A percentile compares a stretch with the other conserved stretches of the same genome.
Evolutionary conservation across 2,113 vertebrate species (phyloP).

Genomic region (Aix galericulata): DNA sequence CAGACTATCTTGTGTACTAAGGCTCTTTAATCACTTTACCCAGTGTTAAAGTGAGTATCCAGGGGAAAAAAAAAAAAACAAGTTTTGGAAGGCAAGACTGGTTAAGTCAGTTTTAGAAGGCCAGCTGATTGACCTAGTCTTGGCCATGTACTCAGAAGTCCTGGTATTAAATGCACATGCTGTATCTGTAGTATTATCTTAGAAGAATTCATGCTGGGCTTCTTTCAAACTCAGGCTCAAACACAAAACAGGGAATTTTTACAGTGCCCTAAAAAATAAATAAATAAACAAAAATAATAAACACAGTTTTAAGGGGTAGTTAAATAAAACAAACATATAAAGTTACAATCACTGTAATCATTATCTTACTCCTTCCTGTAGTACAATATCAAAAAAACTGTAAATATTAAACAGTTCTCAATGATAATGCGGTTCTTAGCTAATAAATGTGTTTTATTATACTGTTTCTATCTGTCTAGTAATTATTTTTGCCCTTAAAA

Average conservation of each 20-base stretch:
- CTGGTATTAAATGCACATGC: background rate
- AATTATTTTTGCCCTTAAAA: conserved; percentile 5
- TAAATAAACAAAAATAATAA: background rate
- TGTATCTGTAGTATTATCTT: background rate
- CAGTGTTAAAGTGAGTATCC: background rate
- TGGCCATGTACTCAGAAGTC: background rate
- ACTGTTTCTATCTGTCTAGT: background rate
- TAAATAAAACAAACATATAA: background rate
- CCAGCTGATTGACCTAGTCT: background rate
- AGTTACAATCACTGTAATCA: background rate
- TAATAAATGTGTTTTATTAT: background rate
- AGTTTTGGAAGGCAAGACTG: background rate
- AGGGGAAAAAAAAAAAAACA: background rate
- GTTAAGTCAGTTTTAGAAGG: background rate
- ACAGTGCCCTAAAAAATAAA: background rate
- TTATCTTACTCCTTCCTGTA: background rate
- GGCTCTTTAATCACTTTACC: background rate
- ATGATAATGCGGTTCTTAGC: background rate
- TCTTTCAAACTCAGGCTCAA: background rate
- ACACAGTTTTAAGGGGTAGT: background rate
- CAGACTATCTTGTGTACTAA: background rate
- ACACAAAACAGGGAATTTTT: background rate
- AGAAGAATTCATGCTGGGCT: background rate
- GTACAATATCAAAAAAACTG: background rate
- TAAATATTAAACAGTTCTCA: background rate